Conservation (phyloP, 2,888 invertebrate species). For the Patella caerulea region DNA sequence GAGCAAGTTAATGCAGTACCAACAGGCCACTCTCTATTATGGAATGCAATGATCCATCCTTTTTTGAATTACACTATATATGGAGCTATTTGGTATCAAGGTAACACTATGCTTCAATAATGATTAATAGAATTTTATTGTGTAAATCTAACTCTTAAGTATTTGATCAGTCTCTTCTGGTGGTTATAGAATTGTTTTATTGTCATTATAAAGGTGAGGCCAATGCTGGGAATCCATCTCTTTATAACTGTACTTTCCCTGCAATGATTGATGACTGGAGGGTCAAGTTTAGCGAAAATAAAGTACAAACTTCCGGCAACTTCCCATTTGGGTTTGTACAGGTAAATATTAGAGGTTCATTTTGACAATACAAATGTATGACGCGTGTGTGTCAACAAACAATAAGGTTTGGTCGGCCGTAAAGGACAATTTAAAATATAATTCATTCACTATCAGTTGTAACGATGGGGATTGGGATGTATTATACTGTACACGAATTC, state of each 20-base stretch:
- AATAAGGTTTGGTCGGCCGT: too few relatives aligned
- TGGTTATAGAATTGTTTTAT: too few relatives aligned
- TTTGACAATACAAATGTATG: too few relatives aligned
- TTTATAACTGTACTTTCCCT: slow-evolving; percentile 18
- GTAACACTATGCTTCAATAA: slow-evolving; percentile 30
- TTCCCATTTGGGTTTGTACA: slow-evolving; percentile 25
- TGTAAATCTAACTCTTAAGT: too few relatives aligned
- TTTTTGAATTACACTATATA: slow-evolving; percentile 56
- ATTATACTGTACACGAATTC: too few relatives aligned
- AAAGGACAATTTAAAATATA: too few relatives aligned
- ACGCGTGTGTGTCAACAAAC: too few relatives aligned
- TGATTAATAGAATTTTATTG: too few relatives aligned
- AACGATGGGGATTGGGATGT: too few relatives aligned
- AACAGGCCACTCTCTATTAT: slow-evolving; percentile 33
- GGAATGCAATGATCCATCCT: slow-evolving; percentile 67
- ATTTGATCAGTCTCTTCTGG: too few relatives aligned
- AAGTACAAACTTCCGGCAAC: neutral
- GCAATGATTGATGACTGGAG: slow-evolving; percentile 23
- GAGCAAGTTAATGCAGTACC: neutral
- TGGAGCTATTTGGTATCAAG: slow-evolving; percentile 66
- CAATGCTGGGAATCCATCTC: slow-evolving; percentile 10
- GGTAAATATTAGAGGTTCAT: neutral
- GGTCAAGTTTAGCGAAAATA: slow-evolving; percentile 10
- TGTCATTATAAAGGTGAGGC: slow-evolving; percentile 13
- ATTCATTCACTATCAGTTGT: too few relatives aligned